Evolutionary conservation across 2,797 vertebrate genomes (phyloP).

Genomic region (Myotis vivesi): DNA sequence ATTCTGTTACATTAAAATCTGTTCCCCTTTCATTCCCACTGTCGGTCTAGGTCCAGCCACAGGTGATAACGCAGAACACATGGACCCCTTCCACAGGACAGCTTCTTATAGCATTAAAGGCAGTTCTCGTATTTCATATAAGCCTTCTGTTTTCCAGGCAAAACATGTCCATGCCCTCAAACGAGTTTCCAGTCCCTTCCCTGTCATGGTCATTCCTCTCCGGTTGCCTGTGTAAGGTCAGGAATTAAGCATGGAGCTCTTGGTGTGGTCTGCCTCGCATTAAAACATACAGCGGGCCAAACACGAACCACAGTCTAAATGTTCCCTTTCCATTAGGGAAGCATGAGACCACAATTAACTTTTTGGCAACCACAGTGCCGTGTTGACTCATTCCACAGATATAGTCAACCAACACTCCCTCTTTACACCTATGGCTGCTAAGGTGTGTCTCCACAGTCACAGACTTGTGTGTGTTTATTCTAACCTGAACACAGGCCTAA

Average conservation of each 20-base stretch:
- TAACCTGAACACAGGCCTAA: neutral
- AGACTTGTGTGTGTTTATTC: neutral
- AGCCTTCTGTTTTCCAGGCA: neutral
- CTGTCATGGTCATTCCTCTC: neutral
- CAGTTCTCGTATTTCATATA: neutral
- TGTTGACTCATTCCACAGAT: slow-evolving; percentile 50
- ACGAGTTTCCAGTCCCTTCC: neutral
- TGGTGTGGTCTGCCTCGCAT: slow-evolving; percentile 13
- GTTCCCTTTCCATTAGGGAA: neutral
- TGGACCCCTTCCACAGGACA: neutral
- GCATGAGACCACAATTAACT: neutral
- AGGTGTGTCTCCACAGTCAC: neutral
- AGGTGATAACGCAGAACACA: neutral
- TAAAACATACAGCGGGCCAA: neutral
- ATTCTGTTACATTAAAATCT: slow-evolving; percentile 1
- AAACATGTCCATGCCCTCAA: neutral
- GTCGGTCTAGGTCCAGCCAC: neutral
- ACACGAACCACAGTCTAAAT: neutral
- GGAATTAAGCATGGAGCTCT: neutral
- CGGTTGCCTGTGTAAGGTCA: neutral
- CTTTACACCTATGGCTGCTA: neutral
- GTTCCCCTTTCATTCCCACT: too few species aligned
- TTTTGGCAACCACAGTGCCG: neutral
- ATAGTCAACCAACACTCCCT: neutral
- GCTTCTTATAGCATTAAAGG: neutral